Evolutionary conservation across 2,113 vertebrate species (phyloP).

Genomic region (Ariopsis seemanni): DNA sequence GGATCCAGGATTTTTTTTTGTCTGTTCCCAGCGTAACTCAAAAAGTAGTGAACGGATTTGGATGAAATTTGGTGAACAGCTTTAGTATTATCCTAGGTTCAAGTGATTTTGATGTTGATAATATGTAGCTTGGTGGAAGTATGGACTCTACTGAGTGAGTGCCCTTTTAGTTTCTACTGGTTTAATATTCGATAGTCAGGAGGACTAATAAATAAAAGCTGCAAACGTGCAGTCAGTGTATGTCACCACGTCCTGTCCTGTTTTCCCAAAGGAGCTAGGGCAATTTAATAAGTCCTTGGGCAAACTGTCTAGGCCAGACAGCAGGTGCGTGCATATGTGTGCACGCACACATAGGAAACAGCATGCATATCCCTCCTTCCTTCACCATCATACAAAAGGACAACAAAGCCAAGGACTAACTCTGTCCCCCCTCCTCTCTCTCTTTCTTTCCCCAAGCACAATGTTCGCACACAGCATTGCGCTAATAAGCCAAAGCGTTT

Average conservation of each 20-base stretch:
- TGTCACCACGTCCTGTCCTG: neutral
- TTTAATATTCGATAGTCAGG: neutral
- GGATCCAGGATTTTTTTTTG: too few species aligned
- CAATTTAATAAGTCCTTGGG: slow-evolving; percentile 41
- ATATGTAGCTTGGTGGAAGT: too few species aligned
- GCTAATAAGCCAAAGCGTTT: neutral
- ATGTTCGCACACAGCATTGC: neutral
- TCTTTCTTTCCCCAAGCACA: neutral
- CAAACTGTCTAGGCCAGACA: slow-evolving; percentile 33
- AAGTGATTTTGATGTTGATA: too few species aligned
- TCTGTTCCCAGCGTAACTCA: too few species aligned
- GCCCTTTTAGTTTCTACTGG: neutral
- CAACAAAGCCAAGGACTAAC: slow-evolving; percentile 1
- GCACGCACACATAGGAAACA: slow-evolving; percentile 15
- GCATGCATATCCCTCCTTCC: slow-evolving; percentile 13
- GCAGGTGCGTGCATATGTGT: slow-evolving; percentile 25
- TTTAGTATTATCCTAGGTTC: too few species aligned
- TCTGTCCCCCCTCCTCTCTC: too few species aligned
- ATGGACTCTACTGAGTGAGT: too few species aligned
- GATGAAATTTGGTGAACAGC: too few species aligned
- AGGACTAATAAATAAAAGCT: neutral
- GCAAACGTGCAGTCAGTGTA: neutral
- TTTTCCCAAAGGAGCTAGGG: slow-evolving; percentile 28
- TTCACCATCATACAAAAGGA: slow-evolving; percentile 37
- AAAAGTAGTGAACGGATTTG: too few species aligned